These are phyloP conservation scores for Solen grandis DNA, from an alignment of 1,140 invertebrate species.

Conservation along the genomic window DNA sequence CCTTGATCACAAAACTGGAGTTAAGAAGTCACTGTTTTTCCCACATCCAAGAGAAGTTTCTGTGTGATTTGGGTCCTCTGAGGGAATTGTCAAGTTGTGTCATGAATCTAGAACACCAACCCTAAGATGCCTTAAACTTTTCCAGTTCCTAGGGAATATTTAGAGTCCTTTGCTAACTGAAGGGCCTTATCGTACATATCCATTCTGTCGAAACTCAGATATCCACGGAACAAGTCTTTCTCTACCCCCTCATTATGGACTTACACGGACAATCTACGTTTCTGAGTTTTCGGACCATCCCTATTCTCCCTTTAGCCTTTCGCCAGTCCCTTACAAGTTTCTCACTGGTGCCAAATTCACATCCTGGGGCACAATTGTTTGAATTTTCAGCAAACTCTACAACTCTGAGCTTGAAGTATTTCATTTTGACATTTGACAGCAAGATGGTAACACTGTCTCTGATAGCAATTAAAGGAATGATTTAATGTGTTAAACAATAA, in stretches of 20 bases:
- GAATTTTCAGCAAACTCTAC: slow-evolving; percentile 11
- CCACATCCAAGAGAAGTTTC: slow-evolving; percentile 39
- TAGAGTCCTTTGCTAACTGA: background rate
- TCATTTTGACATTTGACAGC: background rate
- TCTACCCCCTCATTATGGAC: slow-evolving; percentile 1
- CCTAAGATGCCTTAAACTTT: slow-evolving; percentile 40
- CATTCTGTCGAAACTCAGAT: background rate
- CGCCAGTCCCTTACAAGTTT: slow-evolving; percentile 10
- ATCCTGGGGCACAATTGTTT: background rate
- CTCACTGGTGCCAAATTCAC: slow-evolving; percentile 1
- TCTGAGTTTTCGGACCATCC: background rate
- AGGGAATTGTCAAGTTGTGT: slow-evolving; percentile 1
- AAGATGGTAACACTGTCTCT: no score
- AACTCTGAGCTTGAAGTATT: background rate
- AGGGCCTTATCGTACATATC: background rate
- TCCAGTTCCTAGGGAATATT: no score
- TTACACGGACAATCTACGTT: background rate
- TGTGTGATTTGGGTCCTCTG: slow-evolving; percentile 34
- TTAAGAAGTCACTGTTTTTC: slow-evolving; percentile 18
- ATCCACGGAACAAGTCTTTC: background rate
- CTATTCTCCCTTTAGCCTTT: background rate
- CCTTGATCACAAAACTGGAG: slow-evolving; percentile 7
- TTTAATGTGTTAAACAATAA: no score
- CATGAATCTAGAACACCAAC: slow-evolving; percentile 45
- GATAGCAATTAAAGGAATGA: no score